A percentile compares a stretch with the other conserved stretches of the same genome.
Evolutionary conservation across 1,140 invertebrate genomes (phyloP).

Genomic region (Dreissena polymorpha): DNA sequence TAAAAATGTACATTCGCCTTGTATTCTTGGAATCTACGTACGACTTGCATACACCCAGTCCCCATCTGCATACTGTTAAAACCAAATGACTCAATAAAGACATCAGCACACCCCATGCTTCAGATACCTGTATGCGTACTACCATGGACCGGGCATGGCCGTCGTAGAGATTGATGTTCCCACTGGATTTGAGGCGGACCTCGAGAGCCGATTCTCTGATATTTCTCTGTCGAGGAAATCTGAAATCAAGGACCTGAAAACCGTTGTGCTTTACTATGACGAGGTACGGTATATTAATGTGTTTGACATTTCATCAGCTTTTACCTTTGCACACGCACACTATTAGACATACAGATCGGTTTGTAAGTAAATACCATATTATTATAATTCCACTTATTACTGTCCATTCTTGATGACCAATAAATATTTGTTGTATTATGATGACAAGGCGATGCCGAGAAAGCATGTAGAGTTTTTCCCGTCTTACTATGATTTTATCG

Average conservation of each 20-base stretch:
- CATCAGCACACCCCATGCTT: neutral
- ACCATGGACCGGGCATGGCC: constrained; percentile 21
- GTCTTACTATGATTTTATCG: neutral
- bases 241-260: constrained; percentile 41
- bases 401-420: neutral
- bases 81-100: too few relatives aligned
- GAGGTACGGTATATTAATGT: neutral
- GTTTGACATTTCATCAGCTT: too few relatives aligned
- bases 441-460: neutral
- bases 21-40: neutral
- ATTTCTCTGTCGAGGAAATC: constrained; percentile 5
- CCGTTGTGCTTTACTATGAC: constrained; percentile 37
- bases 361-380: too few relatives aligned
- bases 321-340: too few relatives aligned
- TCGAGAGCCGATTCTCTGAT: constrained; percentile 35
- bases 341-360: too few relatives aligned
- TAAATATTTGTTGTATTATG: neutral
- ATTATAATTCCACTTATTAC: neutral
- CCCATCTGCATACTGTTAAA: too few relatives aligned
- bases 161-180: constrained; percentile 44
- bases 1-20: too few relatives aligned
- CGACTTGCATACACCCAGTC: too few relatives aligned
- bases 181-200: constrained; percentile 34
- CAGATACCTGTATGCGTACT: constrained; percentile 24
- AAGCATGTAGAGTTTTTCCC: neutral